These are phyloP conservation scores for Dusona sp. DNA, from an alignment of 2,888 invertebrate species.

Conservation along the genomic window DNA sequence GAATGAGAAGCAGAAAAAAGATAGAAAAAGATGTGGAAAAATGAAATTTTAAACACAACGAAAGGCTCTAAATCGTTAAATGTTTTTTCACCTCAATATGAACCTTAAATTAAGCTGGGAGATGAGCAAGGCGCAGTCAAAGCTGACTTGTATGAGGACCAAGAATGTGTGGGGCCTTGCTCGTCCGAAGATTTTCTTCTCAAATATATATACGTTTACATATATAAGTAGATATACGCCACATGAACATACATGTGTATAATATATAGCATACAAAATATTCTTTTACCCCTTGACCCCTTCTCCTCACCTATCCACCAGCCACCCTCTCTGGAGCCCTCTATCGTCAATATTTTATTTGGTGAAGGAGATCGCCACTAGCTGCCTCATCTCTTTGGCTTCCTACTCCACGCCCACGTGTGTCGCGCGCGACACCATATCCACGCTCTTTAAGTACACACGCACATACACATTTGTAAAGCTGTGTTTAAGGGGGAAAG, in stretches of 20 bases:
- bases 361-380: constrained; percentile 70
- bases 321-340: constrained; percentile 60
- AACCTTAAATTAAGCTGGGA: constrained; percentile 64
- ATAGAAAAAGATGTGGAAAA: neutral
- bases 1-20: neutral
- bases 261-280: constrained; percentile 37
- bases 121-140: constrained; percentile 60
- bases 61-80: constrained; percentile 63
- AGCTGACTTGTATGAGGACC: constrained; percentile 57
- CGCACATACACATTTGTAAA: constrained; percentile 30
- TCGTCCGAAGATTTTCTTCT: constrained; percentile 42
- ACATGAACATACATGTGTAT: constrained; percentile 13
- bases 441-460: constrained; percentile 32
- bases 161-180: constrained; percentile 58
- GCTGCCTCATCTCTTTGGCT: constrained; percentile 68
- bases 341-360: constrained; percentile 71
- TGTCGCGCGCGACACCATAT: constrained; percentile 63
- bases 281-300: constrained; percentile 67
- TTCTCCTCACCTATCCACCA: constrained; percentile 60
- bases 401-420: constrained; percentile 70
- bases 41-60: constrained; percentile 4
- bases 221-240: constrained; percentile 17
- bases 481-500: constrained; percentile 37
- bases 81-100: constrained; percentile 57
- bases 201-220: constrained; percentile 44